Conservation (phyloP, 2,888 invertebrate species). For the Dicyrtoma fusca region DNA sequence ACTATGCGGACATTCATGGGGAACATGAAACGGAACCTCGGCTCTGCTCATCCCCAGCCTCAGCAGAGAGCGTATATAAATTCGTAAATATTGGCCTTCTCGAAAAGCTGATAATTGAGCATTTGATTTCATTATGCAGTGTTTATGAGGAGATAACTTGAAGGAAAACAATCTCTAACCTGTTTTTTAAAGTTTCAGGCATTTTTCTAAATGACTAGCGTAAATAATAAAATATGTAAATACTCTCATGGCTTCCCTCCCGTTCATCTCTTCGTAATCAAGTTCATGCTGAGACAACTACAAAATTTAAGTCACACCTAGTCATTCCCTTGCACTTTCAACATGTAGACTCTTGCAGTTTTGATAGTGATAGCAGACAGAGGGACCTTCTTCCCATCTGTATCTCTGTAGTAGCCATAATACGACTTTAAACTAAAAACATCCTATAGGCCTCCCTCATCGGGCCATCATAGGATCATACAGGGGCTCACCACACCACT, state of each 20-base stretch:
- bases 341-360: not conserved
- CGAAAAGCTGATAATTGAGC: conserved; percentile 23
- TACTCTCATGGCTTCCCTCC: conserved; percentile 10
- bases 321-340: not conserved
- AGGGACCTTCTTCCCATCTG: too few species aligned
- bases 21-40: conserved; percentile 22
- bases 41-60: not conserved
- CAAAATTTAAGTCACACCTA: conserved; percentile 18
- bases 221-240: conserved; percentile 32
- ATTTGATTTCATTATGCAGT: conserved; percentile 29
- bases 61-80: conserved; percentile 4
- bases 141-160: conserved; percentile 20
- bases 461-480: too few species aligned
- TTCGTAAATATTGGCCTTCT: conserved; percentile 9
- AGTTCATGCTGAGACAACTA: conserved; percentile 17
- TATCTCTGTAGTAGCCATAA: too few species aligned
- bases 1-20: conserved; percentile 12
- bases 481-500: too few species aligned
- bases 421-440: too few species aligned
- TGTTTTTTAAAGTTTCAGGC: conserved; percentile 24
- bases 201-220: conserved; percentile 26
- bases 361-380: too few species aligned
- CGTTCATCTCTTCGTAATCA: conserved; percentile 16
- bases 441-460: too few species aligned
- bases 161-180: conserved; percentile 1